Percentiles rank a stretch among this genome's conserved stretches.
phyloP scores from a whole-genome alignment of 2,888 invertebrate species.

The Axea sp. region DNA sequence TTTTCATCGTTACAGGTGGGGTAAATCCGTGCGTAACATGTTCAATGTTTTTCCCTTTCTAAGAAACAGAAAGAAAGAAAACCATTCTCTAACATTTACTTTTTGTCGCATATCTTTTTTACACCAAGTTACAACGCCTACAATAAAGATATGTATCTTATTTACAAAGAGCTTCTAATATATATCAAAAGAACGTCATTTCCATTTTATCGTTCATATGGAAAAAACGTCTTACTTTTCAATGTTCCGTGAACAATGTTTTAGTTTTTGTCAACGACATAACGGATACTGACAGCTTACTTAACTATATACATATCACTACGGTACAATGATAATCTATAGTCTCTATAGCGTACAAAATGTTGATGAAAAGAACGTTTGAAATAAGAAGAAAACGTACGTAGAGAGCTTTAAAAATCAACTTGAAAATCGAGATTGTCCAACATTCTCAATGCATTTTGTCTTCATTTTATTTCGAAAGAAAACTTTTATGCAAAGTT shows the following conservation, averaged over 20 bases:
- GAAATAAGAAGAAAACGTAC: constrained; percentile 37
- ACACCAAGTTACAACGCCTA: constrained; percentile 71
- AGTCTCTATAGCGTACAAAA: constrained; percentile 58
- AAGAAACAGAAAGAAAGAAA: constrained; percentile 60
- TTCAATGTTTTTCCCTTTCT: constrained; percentile 59
- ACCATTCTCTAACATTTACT: constrained; percentile 64
- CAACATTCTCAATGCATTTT: not conserved
- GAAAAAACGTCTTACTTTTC: constrained; percentile 30
- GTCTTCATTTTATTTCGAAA: not conserved
- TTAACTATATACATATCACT: constrained; percentile 62
- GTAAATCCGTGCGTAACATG: constrained; percentile 64
- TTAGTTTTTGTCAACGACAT: constrained; percentile 23
- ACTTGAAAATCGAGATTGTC: constrained; percentile 45
- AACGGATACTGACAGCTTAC: constrained; percentile 47
- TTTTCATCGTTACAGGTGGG: constrained; percentile 72
- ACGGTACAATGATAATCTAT: constrained; percentile 56
- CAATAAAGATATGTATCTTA: constrained; percentile 77
- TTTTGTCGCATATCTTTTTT: constrained; percentile 67
- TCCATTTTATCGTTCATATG: constrained; percentile 25
- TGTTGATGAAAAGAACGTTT: constrained; percentile 46
- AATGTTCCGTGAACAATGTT: constrained; percentile 36
- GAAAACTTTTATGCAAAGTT: not conserved
- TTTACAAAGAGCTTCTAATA: constrained; percentile 73
- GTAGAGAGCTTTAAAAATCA: constrained; percentile 57
- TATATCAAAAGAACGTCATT: constrained; percentile 60